Evolutionary conservation across 2,888 invertebrate species (phyloP).

Genomic region (Pharmacophagus antenor): DNA sequence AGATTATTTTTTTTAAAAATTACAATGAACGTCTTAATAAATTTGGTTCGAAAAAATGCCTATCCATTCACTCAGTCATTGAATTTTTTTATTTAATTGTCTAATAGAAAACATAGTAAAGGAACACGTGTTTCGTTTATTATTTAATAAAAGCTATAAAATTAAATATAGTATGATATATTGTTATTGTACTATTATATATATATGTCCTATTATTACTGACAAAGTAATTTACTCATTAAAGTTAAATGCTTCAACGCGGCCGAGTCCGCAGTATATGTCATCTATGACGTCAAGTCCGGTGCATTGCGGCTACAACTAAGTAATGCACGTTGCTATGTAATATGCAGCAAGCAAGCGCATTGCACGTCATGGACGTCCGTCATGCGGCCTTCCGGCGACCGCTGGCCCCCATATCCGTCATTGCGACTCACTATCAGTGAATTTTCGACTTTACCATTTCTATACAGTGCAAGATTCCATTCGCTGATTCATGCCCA

Average conservation of each 20-base stretch:
- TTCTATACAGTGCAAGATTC: constrained; percentile 16
- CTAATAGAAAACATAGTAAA: too few species aligned
- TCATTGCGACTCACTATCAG: constrained; percentile 30
- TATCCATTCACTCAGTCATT: too few species aligned
- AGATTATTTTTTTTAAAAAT: too few species aligned
- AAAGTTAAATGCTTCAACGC: not conserved
- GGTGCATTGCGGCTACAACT: constrained; percentile 46
- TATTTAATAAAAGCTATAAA: too few species aligned
- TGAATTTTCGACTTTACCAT: constrained; percentile 22
- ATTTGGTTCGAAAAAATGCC: too few species aligned
- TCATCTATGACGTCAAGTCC: constrained; percentile 40
- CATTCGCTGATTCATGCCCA: constrained; percentile 14
- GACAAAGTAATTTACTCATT: not conserved
- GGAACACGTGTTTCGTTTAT: not conserved
- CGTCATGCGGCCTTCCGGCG: constrained; percentile 42
- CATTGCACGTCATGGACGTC: constrained; percentile 41
- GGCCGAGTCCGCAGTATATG: constrained; percentile 1
- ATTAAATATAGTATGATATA: not conserved
- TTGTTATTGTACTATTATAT: not conserved
- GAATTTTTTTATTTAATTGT: too few species aligned
- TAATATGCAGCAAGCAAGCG: constrained; percentile 8
- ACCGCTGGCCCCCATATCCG: constrained; percentile 37
- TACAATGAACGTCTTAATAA: too few species aligned
- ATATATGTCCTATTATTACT: not conserved
- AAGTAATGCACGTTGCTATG: constrained; percentile 22